phyloP scores from a whole-genome alignment of 2,888 invertebrate genomes.

The Idaea aversata region DNA sequence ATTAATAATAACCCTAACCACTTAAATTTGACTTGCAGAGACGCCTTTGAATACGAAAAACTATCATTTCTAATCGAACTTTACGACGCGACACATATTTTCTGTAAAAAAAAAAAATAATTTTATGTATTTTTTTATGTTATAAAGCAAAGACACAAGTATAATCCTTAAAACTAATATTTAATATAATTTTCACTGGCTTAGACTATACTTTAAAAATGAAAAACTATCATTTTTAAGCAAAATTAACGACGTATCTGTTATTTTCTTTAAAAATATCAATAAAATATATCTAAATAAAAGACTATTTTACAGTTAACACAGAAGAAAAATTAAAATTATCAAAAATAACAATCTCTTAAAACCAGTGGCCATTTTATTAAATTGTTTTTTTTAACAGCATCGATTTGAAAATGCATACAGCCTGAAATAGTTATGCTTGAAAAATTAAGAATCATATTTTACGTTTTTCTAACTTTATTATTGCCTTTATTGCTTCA shows the following conservation, averaged over 20 bases:
- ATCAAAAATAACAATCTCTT: not conserved
- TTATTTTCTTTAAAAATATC: not conserved
- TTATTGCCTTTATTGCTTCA: constrained; percentile 69
- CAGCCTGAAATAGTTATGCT: constrained; percentile 42
- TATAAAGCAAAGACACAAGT: not conserved
- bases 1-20: constrained; percentile 23
- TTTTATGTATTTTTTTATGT: not conserved
- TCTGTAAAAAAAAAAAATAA: not conserved
- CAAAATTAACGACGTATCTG: not conserved
- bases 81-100: constrained; percentile 15
- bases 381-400: constrained; percentile 7
- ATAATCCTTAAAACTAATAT: not conserved
- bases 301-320: not conserved
- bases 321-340: not conserved
- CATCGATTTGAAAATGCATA: constrained; percentile 9
- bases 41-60: not conserved
- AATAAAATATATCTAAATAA: not conserved
- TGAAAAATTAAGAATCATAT: constrained; percentile 64
- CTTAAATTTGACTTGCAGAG: not conserved
- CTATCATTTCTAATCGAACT: not conserved
- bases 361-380: constrained; percentile 6
- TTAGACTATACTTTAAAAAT: too few relatives aligned
- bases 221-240: not conserved
- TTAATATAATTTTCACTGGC: not conserved
- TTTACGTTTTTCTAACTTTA: constrained; percentile 61